These are phyloP conservation scores for Leptocoma aspasia DNA, from an alignment of 2,113 vertebrate species.

Conservation along the genomic window DNA sequence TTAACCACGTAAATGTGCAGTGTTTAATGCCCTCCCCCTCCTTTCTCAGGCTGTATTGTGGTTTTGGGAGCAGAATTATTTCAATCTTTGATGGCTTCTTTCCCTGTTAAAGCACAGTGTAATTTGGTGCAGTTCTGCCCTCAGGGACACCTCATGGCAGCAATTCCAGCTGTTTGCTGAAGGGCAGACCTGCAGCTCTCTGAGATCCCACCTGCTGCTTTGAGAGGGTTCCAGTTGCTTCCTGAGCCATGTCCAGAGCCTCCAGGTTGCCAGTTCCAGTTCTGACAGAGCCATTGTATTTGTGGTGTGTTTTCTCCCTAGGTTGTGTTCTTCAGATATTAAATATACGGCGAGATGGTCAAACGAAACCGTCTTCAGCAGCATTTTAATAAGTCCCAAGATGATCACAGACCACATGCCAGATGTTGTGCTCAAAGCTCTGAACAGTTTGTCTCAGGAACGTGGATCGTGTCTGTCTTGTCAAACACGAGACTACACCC, in stretches of 20 bases:
- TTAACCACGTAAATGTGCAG: rapidly evolving
- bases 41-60: rapidly evolving
- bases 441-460: slow-evolving; percentile 78
- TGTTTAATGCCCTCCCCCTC: neutral
- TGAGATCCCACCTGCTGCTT: neutral
- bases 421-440: slow-evolving; percentile 80
- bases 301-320: neutral
- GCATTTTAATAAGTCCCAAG: slow-evolving; percentile 89
- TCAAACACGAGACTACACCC: slow-evolving; percentile 25
- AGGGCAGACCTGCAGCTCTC: neutral
- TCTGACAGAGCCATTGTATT: neutral
- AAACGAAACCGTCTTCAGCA: slow-evolving; percentile 80
- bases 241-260: neutral
- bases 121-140: neutral
- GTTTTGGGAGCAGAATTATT: neutral
- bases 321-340: slow-evolving; percentile 82
- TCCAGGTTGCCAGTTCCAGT: neutral
- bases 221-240: neutral
- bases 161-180: neutral
- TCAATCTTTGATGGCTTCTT: neutral
- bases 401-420: slow-evolving; percentile 97
- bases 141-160: neutral
- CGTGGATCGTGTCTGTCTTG: slow-evolving; percentile 73
- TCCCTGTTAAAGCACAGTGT: neutral
- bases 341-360: slow-evolving; percentile 85